Evolutionary conservation across 2,113 vertebrate species (phyloP).

Genomic region (Gymnorhina tibicen): DNA sequence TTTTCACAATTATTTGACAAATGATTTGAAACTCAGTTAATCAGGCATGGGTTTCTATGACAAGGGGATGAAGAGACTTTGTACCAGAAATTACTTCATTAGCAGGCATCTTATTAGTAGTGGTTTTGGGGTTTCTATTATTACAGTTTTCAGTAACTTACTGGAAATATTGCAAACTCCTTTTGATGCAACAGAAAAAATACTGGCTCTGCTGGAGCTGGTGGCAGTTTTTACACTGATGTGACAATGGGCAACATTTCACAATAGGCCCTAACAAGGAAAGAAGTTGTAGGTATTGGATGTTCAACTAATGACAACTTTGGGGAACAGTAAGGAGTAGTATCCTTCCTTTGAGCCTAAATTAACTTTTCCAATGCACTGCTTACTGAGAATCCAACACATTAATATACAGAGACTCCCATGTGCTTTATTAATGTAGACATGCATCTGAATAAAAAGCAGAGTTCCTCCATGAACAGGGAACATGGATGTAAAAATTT

Average conservation of each 20-base stretch:
- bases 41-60: not conserved
- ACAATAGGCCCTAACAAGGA: not conserved
- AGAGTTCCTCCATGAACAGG: not conserved
- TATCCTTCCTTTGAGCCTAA: not conserved
- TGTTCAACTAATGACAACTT: not conserved
- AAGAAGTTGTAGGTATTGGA: not conserved
- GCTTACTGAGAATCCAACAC: not conserved
- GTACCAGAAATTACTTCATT: constrained; percentile 18
- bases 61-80: not conserved
- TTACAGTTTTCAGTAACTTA: not conserved
- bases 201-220: not conserved
- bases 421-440: not conserved
- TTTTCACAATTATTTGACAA: not conserved
- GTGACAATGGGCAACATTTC: not conserved
- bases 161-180: not conserved
- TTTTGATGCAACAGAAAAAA: not conserved
- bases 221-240: not conserved
- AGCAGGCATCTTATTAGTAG: constrained; percentile 50
- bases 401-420: not conserved
- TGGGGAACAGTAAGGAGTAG: not conserved
- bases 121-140: not conserved
- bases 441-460: not conserved
- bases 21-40: constrained; percentile 14
- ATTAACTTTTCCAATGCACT: not conserved
- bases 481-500: not conserved